Conservation (phyloP, 2,113 vertebrate genomes). For the Aphelocoma coerulescens region DNA sequence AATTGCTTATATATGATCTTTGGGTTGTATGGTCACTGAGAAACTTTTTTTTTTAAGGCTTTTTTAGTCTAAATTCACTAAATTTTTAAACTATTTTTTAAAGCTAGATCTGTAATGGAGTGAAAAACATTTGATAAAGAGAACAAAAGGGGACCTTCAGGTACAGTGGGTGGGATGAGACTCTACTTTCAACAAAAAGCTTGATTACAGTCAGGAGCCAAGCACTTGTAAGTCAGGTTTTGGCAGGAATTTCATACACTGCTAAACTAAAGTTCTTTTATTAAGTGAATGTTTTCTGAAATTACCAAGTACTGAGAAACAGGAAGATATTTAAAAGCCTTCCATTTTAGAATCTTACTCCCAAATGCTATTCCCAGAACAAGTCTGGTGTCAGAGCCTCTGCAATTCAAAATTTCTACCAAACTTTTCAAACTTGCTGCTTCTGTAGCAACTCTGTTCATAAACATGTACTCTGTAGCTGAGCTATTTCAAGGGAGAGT, state of each 20-base stretch:
- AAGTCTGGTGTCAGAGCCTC: not conserved
- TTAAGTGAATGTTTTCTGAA: not conserved
- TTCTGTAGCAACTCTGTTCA: not conserved
- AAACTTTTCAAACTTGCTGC: not conserved
- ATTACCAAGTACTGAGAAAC: not conserved
- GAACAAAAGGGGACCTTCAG: not conserved
- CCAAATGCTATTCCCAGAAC: not conserved
- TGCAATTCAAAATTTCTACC: not conserved
- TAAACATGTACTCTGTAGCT: not conserved
- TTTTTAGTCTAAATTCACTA: not conserved
- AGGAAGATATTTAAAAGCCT: not conserved
- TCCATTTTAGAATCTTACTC: not conserved
- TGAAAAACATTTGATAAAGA: not conserved
- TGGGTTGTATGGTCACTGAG: not conserved
- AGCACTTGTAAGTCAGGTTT: not conserved
- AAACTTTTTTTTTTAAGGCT: not conserved
- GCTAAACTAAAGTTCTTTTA: not conserved
- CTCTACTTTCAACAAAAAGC: not conserved
- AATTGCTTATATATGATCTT: not conserved
- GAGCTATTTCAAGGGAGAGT: not conserved
- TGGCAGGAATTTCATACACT: not conserved
- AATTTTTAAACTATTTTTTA: not conserved
- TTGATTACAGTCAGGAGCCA: not conserved
- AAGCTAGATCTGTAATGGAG: not conserved
- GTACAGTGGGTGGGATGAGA: not conserved